Conservation (phyloP, 2,797 vertebrate species). For the Pygocentrus nattereri region DNA sequence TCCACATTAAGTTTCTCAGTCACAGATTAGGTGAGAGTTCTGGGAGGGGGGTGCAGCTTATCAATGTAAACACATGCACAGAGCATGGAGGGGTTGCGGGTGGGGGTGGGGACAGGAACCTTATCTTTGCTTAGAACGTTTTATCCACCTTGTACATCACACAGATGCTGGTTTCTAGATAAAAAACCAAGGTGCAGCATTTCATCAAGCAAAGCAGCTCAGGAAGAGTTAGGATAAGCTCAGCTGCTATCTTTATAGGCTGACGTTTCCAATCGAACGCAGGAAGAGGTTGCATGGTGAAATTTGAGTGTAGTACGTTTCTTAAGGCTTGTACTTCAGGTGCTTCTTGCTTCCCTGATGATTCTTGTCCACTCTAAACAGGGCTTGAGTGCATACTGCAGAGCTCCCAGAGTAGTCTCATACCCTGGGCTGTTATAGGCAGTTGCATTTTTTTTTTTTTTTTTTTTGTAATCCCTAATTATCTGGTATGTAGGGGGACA, state of each 20-base stretch:
- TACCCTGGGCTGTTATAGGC: constrained; percentile 36
- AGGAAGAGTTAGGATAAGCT: constrained; percentile 44
- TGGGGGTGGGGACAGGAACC: constrained; percentile 41
- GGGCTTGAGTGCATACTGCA: constrained; percentile 57
- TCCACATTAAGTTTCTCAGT: constrained; percentile 25
- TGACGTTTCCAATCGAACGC: constrained; percentile 9
- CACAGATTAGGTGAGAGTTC: constrained; percentile 10
- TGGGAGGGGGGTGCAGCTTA: constrained; percentile 5
- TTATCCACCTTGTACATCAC: constrained; percentile 57
- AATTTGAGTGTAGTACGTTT: constrained; percentile 67
- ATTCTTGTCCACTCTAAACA: constrained; percentile 62
- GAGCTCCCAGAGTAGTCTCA: constrained; percentile 57
- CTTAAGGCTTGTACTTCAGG: constrained; percentile 79
- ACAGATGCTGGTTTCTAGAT: constrained; percentile 66
- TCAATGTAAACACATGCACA: constrained; percentile 73
- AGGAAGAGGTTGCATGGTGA: constrained; percentile 45
- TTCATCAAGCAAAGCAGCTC: constrained; percentile 69
- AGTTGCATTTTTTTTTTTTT: background rate
- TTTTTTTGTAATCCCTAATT: background rate
- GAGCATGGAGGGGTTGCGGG: background rate
- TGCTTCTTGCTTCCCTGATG: constrained; percentile 77
- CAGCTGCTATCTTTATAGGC: constrained; percentile 24
- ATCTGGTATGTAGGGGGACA: background rate
- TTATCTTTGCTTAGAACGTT: constrained; percentile 54
- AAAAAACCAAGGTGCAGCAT: constrained; percentile 67